These are phyloP conservation scores for Lasioglossum villosulum DNA, from an alignment of 2,888 invertebrate genomes.

Conservation along the genomic window DNA sequence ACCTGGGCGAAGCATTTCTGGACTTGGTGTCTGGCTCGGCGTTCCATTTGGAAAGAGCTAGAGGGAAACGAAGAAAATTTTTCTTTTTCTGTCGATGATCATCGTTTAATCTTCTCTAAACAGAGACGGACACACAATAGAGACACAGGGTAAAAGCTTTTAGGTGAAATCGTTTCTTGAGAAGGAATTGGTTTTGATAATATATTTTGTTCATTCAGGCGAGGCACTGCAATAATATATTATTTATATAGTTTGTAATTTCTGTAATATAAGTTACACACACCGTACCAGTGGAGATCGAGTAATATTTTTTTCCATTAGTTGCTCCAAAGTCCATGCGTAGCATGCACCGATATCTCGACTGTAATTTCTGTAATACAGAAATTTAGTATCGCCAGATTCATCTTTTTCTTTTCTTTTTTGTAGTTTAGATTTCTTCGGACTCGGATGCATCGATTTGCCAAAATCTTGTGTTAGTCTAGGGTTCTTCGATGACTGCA, in stretches of 20 bases:
- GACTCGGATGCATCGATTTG: not conserved
- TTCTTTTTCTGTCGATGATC: not conserved
- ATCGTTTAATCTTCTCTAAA: not conserved
- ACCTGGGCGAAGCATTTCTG: constrained; percentile 1
- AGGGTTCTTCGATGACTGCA: not conserved
- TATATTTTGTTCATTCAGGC: constrained; percentile 7
- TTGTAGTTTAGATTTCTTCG: not conserved
- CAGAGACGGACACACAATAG: not conserved
- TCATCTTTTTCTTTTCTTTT: too few relatives aligned
- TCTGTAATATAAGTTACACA: not conserved
- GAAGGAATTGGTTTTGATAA: not conserved
- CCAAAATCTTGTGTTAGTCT: constrained; percentile 9
- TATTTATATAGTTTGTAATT: constrained; percentile 32
- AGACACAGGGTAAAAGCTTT: not conserved
- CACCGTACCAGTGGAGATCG: not conserved
- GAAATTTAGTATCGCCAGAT: not conserved
- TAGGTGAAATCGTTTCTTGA: not conserved
- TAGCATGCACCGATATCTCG: not conserved
- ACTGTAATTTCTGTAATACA: not conserved
- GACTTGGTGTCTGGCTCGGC: constrained; percentile 49
- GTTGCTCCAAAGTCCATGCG: not conserved
- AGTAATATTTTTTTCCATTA: not conserved
- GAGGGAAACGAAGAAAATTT: not conserved
- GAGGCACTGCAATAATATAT: constrained; percentile 19
- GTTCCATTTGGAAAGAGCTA: constrained; percentile 20